Evolutionary conservation across 2,797 vertebrate species (phyloP).

Genomic region (Lindbergichthys nudifrons): DNA sequence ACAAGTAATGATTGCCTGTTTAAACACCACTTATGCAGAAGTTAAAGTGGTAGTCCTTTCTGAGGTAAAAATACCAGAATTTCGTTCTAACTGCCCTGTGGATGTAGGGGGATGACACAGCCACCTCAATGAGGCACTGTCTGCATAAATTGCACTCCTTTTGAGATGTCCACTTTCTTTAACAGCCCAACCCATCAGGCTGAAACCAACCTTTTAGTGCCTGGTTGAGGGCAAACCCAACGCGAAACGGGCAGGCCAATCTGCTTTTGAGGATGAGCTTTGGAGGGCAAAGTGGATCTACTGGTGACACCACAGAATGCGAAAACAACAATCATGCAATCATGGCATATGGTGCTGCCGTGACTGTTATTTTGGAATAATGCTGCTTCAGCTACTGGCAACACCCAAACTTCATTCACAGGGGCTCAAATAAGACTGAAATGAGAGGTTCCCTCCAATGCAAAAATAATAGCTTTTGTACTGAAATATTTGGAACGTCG

Average conservation of each 20-base stretch:
- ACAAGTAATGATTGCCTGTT: conserved; percentile 2
- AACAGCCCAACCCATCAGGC: conserved; percentile 46
- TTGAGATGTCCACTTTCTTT: conserved; percentile 37
- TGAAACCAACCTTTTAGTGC: conserved; percentile 58
- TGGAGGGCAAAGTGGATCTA: conserved; percentile 58
- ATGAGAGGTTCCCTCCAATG: conserved; percentile 51
- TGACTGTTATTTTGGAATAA: conserved; percentile 70
- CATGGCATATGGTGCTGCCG: conserved; percentile 58
- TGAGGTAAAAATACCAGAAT: conserved; percentile 8
- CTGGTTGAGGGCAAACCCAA: conserved; percentile 55
- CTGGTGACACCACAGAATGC: conserved; percentile 73
- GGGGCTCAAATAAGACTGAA: conserved; percentile 51
- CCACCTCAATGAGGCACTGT: conserved; percentile 28
- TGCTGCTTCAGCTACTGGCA: conserved; percentile 48
- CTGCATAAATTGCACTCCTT: conserved; percentile 50
- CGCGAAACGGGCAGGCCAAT: conserved; percentile 38
- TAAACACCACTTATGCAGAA: not conserved
- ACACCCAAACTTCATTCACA: conserved; percentile 61
- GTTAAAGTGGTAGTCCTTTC: not conserved
- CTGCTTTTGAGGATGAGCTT: conserved; percentile 52
- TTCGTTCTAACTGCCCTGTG: conserved; percentile 8
- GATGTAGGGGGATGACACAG: conserved; percentile 37
- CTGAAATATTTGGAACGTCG: conserved; percentile 35
- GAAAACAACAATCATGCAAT: conserved; percentile 78
- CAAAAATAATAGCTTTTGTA: conserved; percentile 39